phyloP scores from a whole-genome alignment of 2,888 invertebrate species.

The Fabriciana adippe region DNA sequence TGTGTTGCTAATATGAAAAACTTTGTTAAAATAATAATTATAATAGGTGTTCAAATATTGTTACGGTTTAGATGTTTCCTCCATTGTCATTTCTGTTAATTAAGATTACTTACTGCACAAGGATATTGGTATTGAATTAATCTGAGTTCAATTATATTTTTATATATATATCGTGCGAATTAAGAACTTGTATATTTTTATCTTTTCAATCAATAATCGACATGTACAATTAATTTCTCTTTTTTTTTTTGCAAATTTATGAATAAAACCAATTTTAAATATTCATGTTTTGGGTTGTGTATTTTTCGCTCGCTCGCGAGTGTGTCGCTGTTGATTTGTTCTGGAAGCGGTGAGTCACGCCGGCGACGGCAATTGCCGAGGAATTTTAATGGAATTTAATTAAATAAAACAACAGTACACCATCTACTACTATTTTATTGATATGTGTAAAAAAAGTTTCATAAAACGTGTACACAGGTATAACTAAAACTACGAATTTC shows the following conservation, averaged over 20 bases:
- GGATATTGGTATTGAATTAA: constrained; percentile 81
- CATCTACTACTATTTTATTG: constrained; percentile 78
- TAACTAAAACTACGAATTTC: constrained; percentile 50
- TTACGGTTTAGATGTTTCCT: constrained; percentile 80
- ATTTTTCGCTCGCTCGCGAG: constrained; percentile 34
- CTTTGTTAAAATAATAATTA: constrained; percentile 78
- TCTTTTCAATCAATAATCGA: constrained; percentile 80
- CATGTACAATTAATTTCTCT: constrained; percentile 78
- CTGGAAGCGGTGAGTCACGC: constrained; percentile 56
- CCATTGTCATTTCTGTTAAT: constrained; percentile 71
- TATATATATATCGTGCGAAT: constrained; percentile 80
- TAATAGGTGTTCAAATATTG: constrained; percentile 81
- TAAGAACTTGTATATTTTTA: constrained; percentile 79
- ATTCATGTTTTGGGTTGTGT: constrained; percentile 48
- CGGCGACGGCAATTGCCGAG: constrained; percentile 67
- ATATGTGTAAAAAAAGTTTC: constrained; percentile 64
- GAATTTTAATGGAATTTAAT: constrained; percentile 77
- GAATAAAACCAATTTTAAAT: constrained; percentile 82
- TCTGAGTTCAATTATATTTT: constrained; percentile 82
- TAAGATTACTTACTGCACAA: constrained; percentile 79
- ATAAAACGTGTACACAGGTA: constrained; percentile 67
- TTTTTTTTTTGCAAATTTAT: constrained; percentile 78
- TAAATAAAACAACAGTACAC: constrained; percentile 75
- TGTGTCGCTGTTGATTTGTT: constrained; percentile 17
- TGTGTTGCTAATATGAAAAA: constrained; percentile 72